Evolutionary conservation across 2,888 invertebrate species (phyloP), one percentile per base, ranked within the genome.

Genomic region (Listrodromus nycthemerus): DNA sequence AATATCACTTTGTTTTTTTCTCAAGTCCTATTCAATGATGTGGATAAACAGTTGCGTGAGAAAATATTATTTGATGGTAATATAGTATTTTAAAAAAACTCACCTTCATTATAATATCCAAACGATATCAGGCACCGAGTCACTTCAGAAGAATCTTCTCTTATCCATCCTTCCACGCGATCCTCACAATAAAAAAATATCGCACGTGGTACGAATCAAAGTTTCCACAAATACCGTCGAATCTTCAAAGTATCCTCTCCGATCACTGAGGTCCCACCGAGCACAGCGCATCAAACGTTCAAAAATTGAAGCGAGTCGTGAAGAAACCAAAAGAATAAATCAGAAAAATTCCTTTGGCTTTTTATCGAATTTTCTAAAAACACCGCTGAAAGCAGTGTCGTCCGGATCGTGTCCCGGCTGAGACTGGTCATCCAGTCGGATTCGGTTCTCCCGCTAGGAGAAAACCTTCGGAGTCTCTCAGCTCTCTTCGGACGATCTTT

Each of bases 401-500:
- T 86, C 84, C 88, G 84, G 89, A 79, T 87, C 89, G 88, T 89
- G 88, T 89, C 88, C 89, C 89, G 89, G 89, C 85, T 86, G 89
- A 91, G 90, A 91, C 91, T 91, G 91, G 58, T 86, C 88, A 87
- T 87, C 73, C 87, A 87, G 37, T 10, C 87, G 87, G 80, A 84
- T 73, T 83, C 88, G 84, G 37, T 37, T 10, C 88, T 90, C 90
- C 91, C 89, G 89, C 91, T 88, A 89, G 86, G 37, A 27, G 50
- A 27, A 21, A 52, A 33, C 65, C 37, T 30, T 5, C n/a, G 58
- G 13, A 52, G 41, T 10, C 37, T 37, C 37, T 37, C 2, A 37
- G 37, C 8, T 37, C 24, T 48, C 65, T 45, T 67, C 45, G 63
- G 52, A 61, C 63, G 52, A 19, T 69, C 63, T 65, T 69, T 37